phyloP scores from a whole-genome alignment of 2,113 vertebrate species.

The Rousettus leschenaultii region DNA sequence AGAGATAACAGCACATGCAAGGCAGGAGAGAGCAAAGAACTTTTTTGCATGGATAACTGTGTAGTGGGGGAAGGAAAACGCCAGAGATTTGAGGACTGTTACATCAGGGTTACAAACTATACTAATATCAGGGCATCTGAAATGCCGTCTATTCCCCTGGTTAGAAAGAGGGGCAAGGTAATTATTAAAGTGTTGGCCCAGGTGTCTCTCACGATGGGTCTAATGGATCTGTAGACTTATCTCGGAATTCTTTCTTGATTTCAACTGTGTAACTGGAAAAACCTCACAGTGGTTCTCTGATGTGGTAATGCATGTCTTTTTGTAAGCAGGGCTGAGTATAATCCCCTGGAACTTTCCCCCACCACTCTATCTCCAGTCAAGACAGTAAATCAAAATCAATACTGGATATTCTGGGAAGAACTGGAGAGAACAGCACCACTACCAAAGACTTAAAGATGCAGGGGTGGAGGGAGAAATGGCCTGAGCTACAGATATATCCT shows the following conservation, averaged over 20 bases:
- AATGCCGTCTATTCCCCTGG: not conserved
- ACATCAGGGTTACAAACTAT: not conserved
- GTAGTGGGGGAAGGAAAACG: not conserved
- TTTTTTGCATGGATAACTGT: not conserved
- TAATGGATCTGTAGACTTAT: not conserved
- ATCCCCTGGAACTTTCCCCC: not conserved
- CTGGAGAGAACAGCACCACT: not conserved
- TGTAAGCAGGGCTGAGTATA: not conserved
- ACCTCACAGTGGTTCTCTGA: not conserved
- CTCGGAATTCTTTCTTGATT: not conserved
- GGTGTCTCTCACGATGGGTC: too few species aligned
- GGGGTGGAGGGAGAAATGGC: not conserved
- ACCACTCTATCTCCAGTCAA: not conserved
- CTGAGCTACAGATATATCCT: not conserved
- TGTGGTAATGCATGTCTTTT: not conserved
- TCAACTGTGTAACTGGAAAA: not conserved
- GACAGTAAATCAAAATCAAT: not conserved
- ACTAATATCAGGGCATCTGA: not conserved
- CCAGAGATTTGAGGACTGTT: not conserved
- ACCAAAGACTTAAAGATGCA: not conserved
- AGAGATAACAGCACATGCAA: not conserved
- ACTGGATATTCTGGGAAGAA: not conserved
- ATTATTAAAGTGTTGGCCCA: not conserved
- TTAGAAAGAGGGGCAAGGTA: not conserved
- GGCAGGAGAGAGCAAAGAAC: not conserved